Evolutionary conservation across 2,888 invertebrate species (phyloP).

Genomic region (Nyleta sp.): DNA sequence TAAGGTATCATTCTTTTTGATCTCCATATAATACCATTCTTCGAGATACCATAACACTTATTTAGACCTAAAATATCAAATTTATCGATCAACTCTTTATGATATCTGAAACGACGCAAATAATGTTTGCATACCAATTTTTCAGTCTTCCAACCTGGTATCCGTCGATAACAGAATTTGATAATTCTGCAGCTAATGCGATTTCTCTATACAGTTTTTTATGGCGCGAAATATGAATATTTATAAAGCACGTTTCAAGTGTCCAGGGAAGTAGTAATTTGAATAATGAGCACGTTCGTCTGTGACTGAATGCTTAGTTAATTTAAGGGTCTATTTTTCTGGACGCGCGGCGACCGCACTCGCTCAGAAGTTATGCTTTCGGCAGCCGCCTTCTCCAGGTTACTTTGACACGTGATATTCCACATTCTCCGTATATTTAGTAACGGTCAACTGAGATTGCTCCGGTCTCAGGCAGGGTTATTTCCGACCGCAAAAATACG

Average conservation of each 20-base stretch:
- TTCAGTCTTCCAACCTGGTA: too few relatives aligned
- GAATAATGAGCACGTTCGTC: conserved; percentile 10
- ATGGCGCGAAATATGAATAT: conserved; percentile 5
- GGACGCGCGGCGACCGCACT: neutral
- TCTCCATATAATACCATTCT: too few relatives aligned
- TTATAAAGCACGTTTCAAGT: conserved; percentile 14
- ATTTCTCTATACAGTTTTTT: conserved; percentile 5
- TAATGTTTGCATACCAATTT: too few relatives aligned
- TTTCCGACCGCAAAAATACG: conserved; percentile 24
- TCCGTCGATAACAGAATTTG: too few relatives aligned
- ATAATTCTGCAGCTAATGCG: neutral
- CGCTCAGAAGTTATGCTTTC: neutral
- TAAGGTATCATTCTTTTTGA: too few relatives aligned
- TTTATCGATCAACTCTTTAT: too few relatives aligned
- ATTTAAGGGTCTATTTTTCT: conserved; percentile 33
- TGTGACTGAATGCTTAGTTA: conserved; percentile 18
- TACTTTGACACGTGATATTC: conserved; percentile 44
- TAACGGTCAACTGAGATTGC: conserved; percentile 40
- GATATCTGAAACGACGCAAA: too few relatives aligned
- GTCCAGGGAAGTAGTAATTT: conserved; percentile 2
- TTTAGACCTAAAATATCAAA: too few relatives aligned
- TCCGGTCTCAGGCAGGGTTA: conserved; percentile 4
- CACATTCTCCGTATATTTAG: conserved; percentile 23
- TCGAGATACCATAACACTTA: too few relatives aligned
- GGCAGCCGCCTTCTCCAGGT: neutral